Conservation (phyloP, 2,113 vertebrate species). For the Mirza zaza region DNA sequence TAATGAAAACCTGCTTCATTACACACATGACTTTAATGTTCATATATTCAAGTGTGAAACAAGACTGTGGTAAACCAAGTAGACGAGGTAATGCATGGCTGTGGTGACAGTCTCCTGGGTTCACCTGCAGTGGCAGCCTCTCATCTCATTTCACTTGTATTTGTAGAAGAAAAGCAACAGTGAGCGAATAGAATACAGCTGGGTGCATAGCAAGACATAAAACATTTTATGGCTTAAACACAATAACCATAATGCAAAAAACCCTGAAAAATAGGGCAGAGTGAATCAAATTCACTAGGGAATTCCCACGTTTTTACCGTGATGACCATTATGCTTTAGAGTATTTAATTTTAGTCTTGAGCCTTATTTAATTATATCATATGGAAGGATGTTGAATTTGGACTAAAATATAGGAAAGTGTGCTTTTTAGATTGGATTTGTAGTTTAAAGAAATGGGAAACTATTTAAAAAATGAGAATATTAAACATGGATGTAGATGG, state of each 20-base stretch:
- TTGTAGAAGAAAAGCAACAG: neutral
- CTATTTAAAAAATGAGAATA: neutral
- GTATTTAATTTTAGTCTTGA: neutral
- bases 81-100: neutral
- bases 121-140: neutral
- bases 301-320: neutral
- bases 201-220: neutral
- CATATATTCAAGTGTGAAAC: neutral
- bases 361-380: neutral
- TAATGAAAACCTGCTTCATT: neutral
- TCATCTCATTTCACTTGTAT: neutral
- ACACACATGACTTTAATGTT: neutral
- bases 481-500: neutral
- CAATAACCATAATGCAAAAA: neutral
- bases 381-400: neutral
- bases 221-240: neutral
- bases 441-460: neutral
- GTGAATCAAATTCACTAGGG: neutral
- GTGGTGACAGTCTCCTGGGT: neutral
- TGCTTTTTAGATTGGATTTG: neutral
- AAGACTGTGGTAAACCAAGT: neutral
- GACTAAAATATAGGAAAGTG: neutral
- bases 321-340: neutral
- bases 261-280: neutral
- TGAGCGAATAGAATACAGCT: neutral